A percentile compares a stretch with the other conserved stretches of the same genome.
phyloP scores from a whole-genome alignment of 1,140 invertebrate species.

The Hermetia illucens region DNA sequence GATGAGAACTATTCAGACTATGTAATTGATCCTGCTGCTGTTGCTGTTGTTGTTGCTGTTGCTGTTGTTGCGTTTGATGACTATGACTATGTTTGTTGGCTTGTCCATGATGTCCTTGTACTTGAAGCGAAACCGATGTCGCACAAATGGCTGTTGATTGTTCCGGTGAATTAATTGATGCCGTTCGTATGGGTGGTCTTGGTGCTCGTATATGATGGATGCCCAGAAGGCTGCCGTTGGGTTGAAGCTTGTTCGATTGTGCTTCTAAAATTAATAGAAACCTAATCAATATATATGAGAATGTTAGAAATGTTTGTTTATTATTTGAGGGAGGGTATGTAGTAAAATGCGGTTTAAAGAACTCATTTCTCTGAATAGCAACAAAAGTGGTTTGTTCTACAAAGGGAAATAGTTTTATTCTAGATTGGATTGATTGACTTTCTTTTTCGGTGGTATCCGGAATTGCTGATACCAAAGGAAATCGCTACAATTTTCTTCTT shows the following conservation, averaged over 20 bases:
- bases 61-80: slow-evolving; percentile 36
- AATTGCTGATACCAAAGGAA: too few relatives aligned
- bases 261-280: slow-evolving; percentile 16
- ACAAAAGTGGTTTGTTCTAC: too few relatives aligned
- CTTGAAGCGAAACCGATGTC: background rate
- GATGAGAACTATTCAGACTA: slow-evolving; percentile 22
- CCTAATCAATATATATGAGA: too few relatives aligned
- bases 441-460: too few relatives aligned
- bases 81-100: slow-evolving; percentile 28
- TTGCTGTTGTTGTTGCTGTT: slow-evolving; percentile 35
- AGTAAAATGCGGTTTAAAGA: too few relatives aligned
- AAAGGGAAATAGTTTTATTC: too few relatives aligned
- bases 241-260: slow-evolving; percentile 23
- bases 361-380: too few relatives aligned
- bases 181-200: slow-evolving; percentile 26
- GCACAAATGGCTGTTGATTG: slow-evolving; percentile 7
- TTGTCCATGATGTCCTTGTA: slow-evolving; percentile 2
- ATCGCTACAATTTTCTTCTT: too few relatives aligned
- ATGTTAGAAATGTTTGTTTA: too few relatives aligned
- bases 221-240: slow-evolving; percentile 21
- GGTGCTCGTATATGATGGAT: slow-evolving; percentile 26
- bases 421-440: too few relatives aligned
- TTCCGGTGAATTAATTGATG: slow-evolving; percentile 11
- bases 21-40: slow-evolving; percentile 24
- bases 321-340: too few relatives aligned